Base-by-base conservation (phyloP, 2,113 vertebrate genomes). In the Jacana jacana region DNA sequence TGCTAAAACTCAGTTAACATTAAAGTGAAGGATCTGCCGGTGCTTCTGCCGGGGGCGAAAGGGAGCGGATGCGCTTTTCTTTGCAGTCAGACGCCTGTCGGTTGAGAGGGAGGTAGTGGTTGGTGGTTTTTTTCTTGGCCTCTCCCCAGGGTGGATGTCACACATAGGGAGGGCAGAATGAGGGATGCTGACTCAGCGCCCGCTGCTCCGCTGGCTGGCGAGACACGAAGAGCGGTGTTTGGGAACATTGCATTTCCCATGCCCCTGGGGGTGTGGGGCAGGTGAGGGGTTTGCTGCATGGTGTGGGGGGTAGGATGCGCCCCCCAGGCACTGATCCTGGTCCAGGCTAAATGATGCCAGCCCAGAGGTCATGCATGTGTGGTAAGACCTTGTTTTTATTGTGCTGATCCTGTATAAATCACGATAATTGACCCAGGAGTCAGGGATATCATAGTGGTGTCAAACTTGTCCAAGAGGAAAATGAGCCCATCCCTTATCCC, bases 1-100 rank as follows among this genome's bases (percentile, higher is more conserved):
- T 5, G 64, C 88, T 94, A 92, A 92, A 94, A 86, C 95, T 97
- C 96, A 37, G 86, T 70, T 90, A 81, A 85, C 95, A 96, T 97
- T 91, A 79, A 95, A 96, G 91, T 93, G 96, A 97, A 97, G 91
- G 96, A 93, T 97, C 92, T 81, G 86, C 93, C 2, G 60, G 83
- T 86, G 86, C 69, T 46, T 25, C 48, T 40, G 70, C 86, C 19
- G 3, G 31, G 52, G 79, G 81, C 8, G 0, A 42, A 49, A 55
- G 33, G 71, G n/a, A 83, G 72, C 0, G 49, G 93, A 88, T 91
- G 94, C 3, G 48, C 92, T 97, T 97, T 96, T 81, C 81, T 40
- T 30, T 1, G 88, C 71, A 18, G 46, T 70, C 86, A 51, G 84
- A 63, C n/a, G 25, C 2, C 3, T 19, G 77, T 49, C 4, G 3